These are phyloP conservation scores for Parotocinclus haroldoi DNA, from an alignment of 2,797 vertebrate species.

Conservation along the genomic window DNA sequence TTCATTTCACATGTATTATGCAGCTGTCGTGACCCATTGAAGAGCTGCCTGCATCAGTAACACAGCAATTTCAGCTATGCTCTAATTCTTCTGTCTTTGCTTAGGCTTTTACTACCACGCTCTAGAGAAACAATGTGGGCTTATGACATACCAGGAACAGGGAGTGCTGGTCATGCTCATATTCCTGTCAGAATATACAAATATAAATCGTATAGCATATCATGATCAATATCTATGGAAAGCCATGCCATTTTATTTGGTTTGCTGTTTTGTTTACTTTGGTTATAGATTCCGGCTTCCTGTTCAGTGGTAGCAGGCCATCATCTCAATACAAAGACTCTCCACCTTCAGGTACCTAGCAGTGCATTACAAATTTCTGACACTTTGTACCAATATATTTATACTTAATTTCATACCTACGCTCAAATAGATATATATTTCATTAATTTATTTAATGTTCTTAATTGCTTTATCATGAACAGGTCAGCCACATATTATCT, in stretches of 20 bases:
- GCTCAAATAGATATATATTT: too few relatives aligned
- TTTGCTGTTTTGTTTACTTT: slow-evolving; percentile 10
- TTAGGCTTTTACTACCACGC: slow-evolving; percentile 5
- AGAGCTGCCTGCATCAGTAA: background rate
- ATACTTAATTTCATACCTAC: too few relatives aligned
- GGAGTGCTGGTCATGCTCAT: background rate
- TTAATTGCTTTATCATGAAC: too few relatives aligned
- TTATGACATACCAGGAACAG: background rate
- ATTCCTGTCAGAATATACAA: background rate
- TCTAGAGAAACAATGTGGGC: background rate
- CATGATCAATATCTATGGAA: slow-evolving; percentile 8
- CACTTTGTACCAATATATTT: too few relatives aligned
- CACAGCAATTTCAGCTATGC: slow-evolving; percentile 3
- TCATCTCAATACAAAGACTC: slow-evolving; percentile 79
- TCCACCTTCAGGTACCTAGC: slow-evolving; percentile 76
- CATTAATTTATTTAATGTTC: too few relatives aligned
- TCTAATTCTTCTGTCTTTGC: background rate
- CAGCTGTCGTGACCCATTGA: slow-evolving; percentile 20
- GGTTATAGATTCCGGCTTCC: slow-evolving; percentile 84
- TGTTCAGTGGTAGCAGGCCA: slow-evolving; percentile 92
- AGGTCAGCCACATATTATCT: too few relatives aligned
- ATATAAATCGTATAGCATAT: slow-evolving; percentile 1
- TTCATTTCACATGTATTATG: background rate
- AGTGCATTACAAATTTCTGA: background rate
- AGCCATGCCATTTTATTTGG: slow-evolving; percentile 4